Evolutionary conservation across 2,888 invertebrate species (phyloP).

Genomic region (Ecliptopera silaceata): DNA sequence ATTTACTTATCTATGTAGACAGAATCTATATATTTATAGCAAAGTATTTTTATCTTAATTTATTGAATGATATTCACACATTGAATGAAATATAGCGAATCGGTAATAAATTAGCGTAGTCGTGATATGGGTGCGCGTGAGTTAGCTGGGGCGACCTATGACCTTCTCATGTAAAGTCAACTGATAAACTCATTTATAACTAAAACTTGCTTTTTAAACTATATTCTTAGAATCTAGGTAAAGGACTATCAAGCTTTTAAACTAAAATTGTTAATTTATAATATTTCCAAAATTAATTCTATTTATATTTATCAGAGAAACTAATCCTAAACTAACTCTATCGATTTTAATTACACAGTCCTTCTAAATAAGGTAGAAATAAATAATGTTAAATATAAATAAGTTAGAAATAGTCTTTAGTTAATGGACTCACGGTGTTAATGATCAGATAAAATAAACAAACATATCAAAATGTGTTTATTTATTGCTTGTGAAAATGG

Average conservation of each 20-base stretch:
- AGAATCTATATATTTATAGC: no score
- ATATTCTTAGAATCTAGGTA: conserved; percentile 2
- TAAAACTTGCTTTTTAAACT: conserved; percentile 12
- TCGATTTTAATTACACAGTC: no score
- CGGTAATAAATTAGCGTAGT: conserved; percentile 10
- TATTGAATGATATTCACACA: background rate
- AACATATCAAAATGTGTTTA: conserved; percentile 12
- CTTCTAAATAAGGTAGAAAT: no score
- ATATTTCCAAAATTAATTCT: no score
- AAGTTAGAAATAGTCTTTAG: conserved; percentile 9
- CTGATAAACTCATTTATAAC: conserved; percentile 13
- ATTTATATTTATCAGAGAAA: no score
- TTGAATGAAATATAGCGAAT: conserved; percentile 6
- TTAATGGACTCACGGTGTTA: conserved; percentile 9
- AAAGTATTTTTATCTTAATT: no score
- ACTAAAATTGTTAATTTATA: no score
- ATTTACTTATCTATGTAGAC: no score
- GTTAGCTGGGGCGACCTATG: conserved; percentile 8
- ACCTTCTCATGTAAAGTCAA: conserved; percentile 14
- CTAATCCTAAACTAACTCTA: no score
- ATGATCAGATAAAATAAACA: conserved; percentile 10
- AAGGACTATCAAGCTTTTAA: conserved; percentile 13
- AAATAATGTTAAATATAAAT: no score
- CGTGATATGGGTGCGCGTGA: conserved; percentile 26
- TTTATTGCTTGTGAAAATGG: conserved; percentile 29